A percentile compares a stretch with the other conserved stretches of the same genome.
Conservation (phyloP, 2,113 vertebrate genomes). For the Platysteira castanea region DNA sequence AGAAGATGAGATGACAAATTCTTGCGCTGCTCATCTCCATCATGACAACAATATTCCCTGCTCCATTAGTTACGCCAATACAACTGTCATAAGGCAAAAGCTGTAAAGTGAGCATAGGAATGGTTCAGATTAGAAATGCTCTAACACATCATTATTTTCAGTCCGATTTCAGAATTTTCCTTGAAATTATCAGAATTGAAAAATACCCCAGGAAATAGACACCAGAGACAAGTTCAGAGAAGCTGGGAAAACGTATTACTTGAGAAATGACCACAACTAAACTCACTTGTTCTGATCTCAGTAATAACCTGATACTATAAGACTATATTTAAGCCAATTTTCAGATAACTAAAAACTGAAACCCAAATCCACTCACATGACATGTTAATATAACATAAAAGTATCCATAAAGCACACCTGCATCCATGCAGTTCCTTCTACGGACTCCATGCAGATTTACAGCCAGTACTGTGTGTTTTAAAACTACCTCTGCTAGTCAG, state of each 20-base stretch:
- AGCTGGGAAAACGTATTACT: background rate
- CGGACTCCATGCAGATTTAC: background rate
- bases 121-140: background rate
- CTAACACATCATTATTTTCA: background rate
- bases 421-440: background rate
- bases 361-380: background rate
- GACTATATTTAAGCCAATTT: background rate
- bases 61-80: background rate
- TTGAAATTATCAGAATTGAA: background rate
- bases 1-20: background rate
- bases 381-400: background rate
- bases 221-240: background rate
- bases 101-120: background rate
- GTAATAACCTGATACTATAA: background rate
- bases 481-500: background rate
- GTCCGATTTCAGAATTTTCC: background rate
- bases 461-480: background rate
- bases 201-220: background rate
- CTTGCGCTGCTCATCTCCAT: background rate
- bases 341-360: background rate
- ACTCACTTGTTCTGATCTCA: background rate
- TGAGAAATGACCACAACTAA: background rate
- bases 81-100: background rate
- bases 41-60: background rate
- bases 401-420: background rate